phyloP scores from a whole-genome alignment of 2,113 vertebrate genomes.

The Crotalus tigris region DNA sequence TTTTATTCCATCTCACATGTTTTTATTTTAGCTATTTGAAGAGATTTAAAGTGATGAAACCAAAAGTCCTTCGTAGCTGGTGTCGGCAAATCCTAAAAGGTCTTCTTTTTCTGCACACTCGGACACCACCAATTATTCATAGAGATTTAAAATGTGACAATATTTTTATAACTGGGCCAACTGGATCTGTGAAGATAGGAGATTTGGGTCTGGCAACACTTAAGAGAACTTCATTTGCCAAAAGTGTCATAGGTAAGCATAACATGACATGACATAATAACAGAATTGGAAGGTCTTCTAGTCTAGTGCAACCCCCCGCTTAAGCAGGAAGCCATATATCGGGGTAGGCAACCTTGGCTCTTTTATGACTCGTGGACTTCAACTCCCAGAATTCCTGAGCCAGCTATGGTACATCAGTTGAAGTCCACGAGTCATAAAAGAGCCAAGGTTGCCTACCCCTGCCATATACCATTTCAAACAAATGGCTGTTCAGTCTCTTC shows the following conservation, averaged over 20 bases:
- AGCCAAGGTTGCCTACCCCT: too few species aligned
- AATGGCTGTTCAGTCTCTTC: neutral
- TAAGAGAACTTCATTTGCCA: constrained; percentile 95
- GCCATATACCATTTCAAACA: neutral
- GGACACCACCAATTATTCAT: constrained; percentile 97
- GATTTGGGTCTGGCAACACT: constrained; percentile 95
- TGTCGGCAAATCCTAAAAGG: constrained; percentile 98
- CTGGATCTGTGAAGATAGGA: constrained; percentile 97
- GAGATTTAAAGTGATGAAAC: constrained; percentile 98
- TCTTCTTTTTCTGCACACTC: constrained; percentile 93
- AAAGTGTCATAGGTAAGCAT: constrained; percentile 91
- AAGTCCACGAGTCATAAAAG: too few species aligned
- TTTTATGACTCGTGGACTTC: too few species aligned
- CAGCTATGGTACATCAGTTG: too few species aligned
- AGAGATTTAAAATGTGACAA: constrained; percentile 98
- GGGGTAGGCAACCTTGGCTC: too few species aligned
- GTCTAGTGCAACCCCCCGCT: neutral
- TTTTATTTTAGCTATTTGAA: constrained; percentile 85
- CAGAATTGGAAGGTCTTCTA: neutral
- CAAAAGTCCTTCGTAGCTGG: constrained; percentile 95
- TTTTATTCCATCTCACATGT: constrained; percentile 12
- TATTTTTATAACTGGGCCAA: constrained; percentile 98
- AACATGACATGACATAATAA: neutral
- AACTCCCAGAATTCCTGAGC: too few species aligned
- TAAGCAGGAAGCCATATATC: neutral